These are phyloP conservation scores for Spodoptera exigua DNA, from an alignment of 2,888 invertebrate species.

Conservation along the genomic window DNA sequence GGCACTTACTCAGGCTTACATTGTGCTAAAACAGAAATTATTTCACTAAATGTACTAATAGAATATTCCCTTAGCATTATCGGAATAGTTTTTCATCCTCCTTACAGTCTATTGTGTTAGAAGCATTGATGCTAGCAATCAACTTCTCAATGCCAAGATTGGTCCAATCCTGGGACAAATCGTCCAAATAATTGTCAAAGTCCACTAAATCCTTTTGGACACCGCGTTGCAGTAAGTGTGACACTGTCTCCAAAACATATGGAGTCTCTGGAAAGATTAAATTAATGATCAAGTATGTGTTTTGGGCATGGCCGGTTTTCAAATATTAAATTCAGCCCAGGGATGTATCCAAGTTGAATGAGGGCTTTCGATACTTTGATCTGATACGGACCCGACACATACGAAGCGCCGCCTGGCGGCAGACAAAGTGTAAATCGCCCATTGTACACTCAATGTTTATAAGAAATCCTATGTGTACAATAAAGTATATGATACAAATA, in stretches of 20 bases:
- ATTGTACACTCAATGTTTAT: too few relatives aligned
- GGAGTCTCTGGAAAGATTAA: conserved; percentile 75
- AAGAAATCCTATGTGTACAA: too few relatives aligned
- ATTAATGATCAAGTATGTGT: not conserved
- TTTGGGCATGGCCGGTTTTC: not conserved
- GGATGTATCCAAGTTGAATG: too few relatives aligned
- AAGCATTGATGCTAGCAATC: conserved; percentile 76
- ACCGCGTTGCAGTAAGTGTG: conserved; percentile 92
- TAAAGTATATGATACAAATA: too few relatives aligned
- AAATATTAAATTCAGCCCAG: too few relatives aligned
- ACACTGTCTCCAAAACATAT: conserved; percentile 90
- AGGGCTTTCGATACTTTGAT: too few relatives aligned
- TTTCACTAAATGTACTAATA: conserved; percentile 12
- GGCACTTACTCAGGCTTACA: conserved; percentile 4
- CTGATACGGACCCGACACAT: too few relatives aligned
- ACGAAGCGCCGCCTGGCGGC: too few relatives aligned
- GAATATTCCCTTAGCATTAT: conserved; percentile 34
- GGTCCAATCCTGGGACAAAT: conserved; percentile 96
- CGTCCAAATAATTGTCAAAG: conserved; percentile 99
- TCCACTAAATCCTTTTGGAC: conserved; percentile 95
- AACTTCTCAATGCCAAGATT: conserved; percentile 90
- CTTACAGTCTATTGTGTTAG: conserved; percentile 60
- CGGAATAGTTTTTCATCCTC: conserved; percentile 56
- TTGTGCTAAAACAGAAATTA: conserved; percentile 6
- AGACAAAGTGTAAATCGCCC: too few relatives aligned